These are phyloP conservation scores for Pseudopleuronectes americanus DNA, from an alignment of 2,797 vertebrate genomes.

Conservation along the genomic window DNA sequence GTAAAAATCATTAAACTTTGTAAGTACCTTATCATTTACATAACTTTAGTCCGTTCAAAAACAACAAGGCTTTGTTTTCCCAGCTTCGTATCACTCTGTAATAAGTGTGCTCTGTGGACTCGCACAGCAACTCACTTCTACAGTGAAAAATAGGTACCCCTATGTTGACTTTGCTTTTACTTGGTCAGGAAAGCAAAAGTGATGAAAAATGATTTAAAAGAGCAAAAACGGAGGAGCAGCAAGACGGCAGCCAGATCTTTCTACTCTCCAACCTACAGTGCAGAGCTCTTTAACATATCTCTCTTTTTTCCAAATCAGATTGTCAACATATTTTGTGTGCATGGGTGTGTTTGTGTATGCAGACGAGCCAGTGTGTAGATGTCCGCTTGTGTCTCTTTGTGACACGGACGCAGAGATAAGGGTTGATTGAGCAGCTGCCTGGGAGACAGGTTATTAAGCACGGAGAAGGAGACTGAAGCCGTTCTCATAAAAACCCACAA, in stretches of 20 bases:
- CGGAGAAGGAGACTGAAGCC: constrained; percentile 69
- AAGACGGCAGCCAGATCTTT: constrained; percentile 20
- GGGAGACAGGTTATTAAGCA: constrained; percentile 85
- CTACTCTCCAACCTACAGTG: not conserved
- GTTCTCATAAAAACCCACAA: constrained; percentile 80
- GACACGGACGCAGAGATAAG: constrained; percentile 80
- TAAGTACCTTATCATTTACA: constrained; percentile 19
- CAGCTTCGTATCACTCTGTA: not conserved
- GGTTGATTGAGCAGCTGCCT: constrained; percentile 82
- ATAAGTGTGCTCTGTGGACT: not conserved
- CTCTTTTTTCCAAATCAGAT: constrained; percentile 44
- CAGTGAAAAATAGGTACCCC: not conserved
- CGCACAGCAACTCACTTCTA: not conserved
- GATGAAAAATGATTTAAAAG: constrained; percentile 17
- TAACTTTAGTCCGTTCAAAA: constrained; percentile 28
- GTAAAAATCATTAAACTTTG: constrained; percentile 37
- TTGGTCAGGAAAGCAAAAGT: constrained; percentile 17
- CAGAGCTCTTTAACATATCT: constrained; percentile 44
- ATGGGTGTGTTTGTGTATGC: constrained; percentile 25
- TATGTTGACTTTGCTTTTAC: constrained; percentile 6
- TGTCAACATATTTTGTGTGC: constrained; percentile 49
- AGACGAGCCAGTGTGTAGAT: constrained; percentile 6
- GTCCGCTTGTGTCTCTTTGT: constrained; percentile 55
- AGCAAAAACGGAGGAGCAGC: constrained; percentile 9
- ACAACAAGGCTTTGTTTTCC: constrained; percentile 23